Evolutionary conservation across 2,888 invertebrate genomes (phyloP).

Genomic region (Lasius platythorax): DNA sequence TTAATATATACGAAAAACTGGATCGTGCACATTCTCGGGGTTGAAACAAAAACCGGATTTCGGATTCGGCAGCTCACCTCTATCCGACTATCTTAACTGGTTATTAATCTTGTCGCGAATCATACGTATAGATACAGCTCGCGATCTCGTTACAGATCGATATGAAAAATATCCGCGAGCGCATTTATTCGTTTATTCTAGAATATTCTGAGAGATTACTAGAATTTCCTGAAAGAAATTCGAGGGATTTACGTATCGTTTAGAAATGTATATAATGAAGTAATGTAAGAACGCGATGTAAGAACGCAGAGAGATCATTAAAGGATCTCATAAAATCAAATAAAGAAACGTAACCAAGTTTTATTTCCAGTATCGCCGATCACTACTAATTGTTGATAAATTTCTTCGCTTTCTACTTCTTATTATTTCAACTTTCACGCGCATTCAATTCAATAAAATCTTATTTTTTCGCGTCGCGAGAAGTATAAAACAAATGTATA

Average conservation of each 20-base stretch:
- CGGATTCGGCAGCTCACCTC: slow-evolving; percentile 36
- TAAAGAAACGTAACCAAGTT: neutral
- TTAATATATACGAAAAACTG: slow-evolving; percentile 26
- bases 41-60: neutral
- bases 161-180: neutral
- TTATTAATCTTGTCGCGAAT: neutral
- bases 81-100: neutral
- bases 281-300: too few relatives aligned
- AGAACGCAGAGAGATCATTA: neutral
- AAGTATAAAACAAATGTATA: neutral
- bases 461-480: neutral
- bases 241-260: neutral
- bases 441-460: neutral
- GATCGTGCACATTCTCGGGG: slow-evolving; percentile 23
- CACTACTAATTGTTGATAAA: neutral
- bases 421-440: neutral
- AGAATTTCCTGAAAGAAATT: neutral
- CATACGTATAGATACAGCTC: neutral
- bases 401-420: neutral
- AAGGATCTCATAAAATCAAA: neutral
- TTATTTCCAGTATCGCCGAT: neutral
- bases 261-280: neutral
- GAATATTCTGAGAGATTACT: neutral
- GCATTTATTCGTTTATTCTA: neutral
- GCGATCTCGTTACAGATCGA: neutral